A percentile compares a stretch with the other conserved stretches of the same genome.
phyloP scores from a whole-genome alignment of 2,113 vertebrate genomes.

The Myotis brandtii region DNA sequence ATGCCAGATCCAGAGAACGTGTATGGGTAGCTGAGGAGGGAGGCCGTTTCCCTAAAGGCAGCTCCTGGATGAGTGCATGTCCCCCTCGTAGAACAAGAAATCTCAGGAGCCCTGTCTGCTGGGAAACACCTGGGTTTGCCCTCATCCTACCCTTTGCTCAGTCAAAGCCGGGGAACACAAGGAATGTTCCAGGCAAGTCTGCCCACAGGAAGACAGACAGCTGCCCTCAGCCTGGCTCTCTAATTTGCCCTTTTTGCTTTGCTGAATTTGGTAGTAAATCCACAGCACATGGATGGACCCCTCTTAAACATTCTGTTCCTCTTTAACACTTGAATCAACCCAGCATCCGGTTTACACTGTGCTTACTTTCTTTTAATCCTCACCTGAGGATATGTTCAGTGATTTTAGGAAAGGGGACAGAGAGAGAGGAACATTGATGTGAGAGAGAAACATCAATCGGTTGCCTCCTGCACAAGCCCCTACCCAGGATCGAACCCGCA shows the following conservation, averaged over 20 bases:
- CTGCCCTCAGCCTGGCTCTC: not conserved
- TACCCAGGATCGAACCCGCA: not conserved
- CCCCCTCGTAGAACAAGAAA: not conserved
- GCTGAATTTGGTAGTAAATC: not conserved
- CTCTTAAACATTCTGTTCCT: not conserved
- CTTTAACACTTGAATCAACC: not conserved
- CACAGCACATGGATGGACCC: not conserved
- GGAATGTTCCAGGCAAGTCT: not conserved
- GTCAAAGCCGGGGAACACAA: fast-evolving
- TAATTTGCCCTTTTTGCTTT: not conserved
- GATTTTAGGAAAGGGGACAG: not conserved
- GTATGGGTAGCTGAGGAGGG: not conserved
- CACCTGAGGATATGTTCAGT: not conserved
- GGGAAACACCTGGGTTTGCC: not conserved
- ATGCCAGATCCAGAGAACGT: not conserved
- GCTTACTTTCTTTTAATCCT: not conserved
- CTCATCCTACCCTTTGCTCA: not conserved
- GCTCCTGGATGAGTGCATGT: not conserved
- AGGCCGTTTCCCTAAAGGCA: not conserved
- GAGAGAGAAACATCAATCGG: not conserved
- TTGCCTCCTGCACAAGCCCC: not conserved
- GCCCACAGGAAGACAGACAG: not conserved
- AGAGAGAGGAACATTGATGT: not conserved
- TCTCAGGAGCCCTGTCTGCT: not conserved
- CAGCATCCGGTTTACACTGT: not conserved